Percentiles rank a stretch among this genome's conserved stretches.
These are phyloP conservation scores for Lasiurus borealis DNA, from an alignment of 2,113 vertebrate species.

Conservation along the genomic window DNA sequence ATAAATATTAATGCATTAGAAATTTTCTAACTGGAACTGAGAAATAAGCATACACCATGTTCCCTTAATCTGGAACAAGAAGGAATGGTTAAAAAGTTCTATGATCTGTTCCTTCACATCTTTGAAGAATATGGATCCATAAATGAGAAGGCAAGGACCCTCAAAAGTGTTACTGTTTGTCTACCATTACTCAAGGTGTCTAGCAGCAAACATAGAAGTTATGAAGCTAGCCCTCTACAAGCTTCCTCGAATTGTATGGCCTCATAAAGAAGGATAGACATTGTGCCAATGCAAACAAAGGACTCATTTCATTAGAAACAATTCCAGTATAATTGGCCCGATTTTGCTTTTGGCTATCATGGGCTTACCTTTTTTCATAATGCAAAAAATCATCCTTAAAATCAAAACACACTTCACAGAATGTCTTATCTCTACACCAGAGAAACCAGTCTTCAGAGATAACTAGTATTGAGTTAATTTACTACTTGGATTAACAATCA, in stretches of 20 bases:
- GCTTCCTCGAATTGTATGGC: background rate
- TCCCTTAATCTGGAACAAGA: background rate
- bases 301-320: background rate
- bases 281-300: background rate
- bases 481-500: constrained; percentile 37
- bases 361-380: background rate
- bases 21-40: background rate
- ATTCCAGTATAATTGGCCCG: background rate
- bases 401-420: background rate
- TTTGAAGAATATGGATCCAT: background rate
- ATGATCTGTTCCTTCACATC: background rate
- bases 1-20: background rate
- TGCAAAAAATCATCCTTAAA: background rate
- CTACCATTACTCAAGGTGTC: background rate
- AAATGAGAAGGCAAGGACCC: background rate
- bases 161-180: background rate
- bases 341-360: background rate
- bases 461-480: constrained; percentile 13
- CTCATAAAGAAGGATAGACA: background rate
- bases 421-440: background rate
- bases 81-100: background rate
- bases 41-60: background rate
- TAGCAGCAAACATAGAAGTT: background rate
- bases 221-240: background rate
- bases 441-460: constrained; percentile 9